phyloP scores from a whole-genome alignment of 2,888 invertebrate genomes.

The Epinotia ramella region DNA sequence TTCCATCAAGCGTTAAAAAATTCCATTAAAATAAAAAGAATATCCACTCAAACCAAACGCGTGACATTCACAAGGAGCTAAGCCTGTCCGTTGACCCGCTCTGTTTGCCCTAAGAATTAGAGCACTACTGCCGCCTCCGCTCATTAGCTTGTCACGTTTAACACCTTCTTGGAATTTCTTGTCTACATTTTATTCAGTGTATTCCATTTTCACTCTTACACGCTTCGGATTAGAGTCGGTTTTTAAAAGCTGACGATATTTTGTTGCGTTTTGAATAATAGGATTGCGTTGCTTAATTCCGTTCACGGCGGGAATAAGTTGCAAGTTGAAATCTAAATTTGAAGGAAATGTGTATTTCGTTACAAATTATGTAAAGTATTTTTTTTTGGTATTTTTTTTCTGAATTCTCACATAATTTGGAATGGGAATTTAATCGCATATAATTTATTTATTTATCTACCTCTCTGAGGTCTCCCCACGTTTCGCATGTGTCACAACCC shows the following conservation, averaged over 20 bases:
- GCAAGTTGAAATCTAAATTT: background rate
- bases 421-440: too few species aligned
- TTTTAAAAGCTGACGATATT: background rate
- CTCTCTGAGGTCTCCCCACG: too few species aligned
- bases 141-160: constrained; percentile 70
- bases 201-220: background rate
- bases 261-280: constrained; percentile 4
- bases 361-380: background rate
- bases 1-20: background rate
- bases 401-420: too few species aligned
- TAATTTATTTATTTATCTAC: too few species aligned
- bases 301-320: background rate
- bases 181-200: constrained; percentile 35
- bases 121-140: constrained; percentile 61
- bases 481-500: too few species aligned
- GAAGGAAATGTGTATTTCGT: background rate
- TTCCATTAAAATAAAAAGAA: constrained; percentile 19
- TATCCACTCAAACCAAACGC: constrained; percentile 41
- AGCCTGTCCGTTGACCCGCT: constrained; percentile 74
- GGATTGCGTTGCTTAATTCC: constrained; percentile 13
- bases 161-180: constrained; percentile 63
- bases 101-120: constrained; percentile 71
- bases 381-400: too few species aligned
- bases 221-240: background rate
- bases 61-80: constrained; percentile 47